Base-by-base conservation (phyloP, 2,888 invertebrate genomes). In the Graphium colonna region DNA sequence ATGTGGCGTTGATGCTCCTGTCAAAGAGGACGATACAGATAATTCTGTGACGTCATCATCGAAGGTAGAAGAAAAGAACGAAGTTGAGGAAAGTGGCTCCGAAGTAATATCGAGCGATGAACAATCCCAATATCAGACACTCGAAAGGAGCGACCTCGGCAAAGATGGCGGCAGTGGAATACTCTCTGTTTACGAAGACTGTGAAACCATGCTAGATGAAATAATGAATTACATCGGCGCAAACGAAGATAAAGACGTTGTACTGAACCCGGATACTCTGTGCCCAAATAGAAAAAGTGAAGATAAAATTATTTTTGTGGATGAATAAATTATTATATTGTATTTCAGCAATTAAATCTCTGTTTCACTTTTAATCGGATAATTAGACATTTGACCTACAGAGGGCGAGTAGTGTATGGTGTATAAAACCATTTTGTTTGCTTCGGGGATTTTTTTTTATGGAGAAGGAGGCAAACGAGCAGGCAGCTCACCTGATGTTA, bases 131-230 rank as follows among this genome's bases (percentile, higher is more conserved):
- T 9, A 12, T 12, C 8, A 31, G 8, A 31, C 31, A 1, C 10
- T 10, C 8, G 36, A 36, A 4, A 13, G 2, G 1, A n/a, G 3
- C n/a, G 36, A 36, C 9, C 4, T 1, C 5, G 21, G 21, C 21
- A 60, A 55, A 57, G 62, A 57, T n/a, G 47, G n/a, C 16, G 52
- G 44, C 17, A 58, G 56, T 48, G 52, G 58, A 12, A 53, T 50
- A 39, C 42, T 51, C 36, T 44, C 55, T 12, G 66, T 68, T 38
- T 67, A 63, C 31, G 69, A 65, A 42, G 70, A 77, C 51, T 72
- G 67, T 43, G 74, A 80, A 40, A 71, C 77, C 54, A 83, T 89
- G 81, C 68, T 86, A 0, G 75, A 81, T n/a, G 88, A 87, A 69
- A 86, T 89, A 66, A 72, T 85, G 71, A 73, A 84, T 52, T 82